Base-by-base conservation (phyloP, 2,113 vertebrate species). In the Hippocampus zosterae region DNA sequence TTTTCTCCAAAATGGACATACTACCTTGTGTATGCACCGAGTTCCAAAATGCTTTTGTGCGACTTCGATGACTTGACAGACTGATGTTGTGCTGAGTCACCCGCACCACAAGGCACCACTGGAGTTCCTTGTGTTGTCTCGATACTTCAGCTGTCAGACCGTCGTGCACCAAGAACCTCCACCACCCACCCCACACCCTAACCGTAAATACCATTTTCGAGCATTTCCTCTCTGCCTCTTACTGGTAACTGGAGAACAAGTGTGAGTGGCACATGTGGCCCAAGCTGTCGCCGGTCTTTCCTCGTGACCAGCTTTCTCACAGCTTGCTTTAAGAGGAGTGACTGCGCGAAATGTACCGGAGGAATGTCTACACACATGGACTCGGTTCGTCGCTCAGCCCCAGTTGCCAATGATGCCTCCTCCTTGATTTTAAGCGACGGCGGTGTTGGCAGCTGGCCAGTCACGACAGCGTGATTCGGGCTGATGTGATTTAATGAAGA, bases 321-420 rank as follows among this genome's bases (percentile, higher is more conserved):
- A 59, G 15, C 27, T 60, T 33, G 57, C 33, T 60, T 60, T 37
- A 33, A 57, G 55, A 57, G 42, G 42, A 44, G 3, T 18, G 10
- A 60, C 57, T 33, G 25, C 13, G 2, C 15, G 57, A 60, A 16
- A 19, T 33, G 7, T 29, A 8, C 57, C 33, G 16, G 27, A 3
- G 57, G 57, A 60, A 60, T 33, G 57, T 60, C 57, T 60, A 33
- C 15, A 60, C 57, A 18, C 57, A 60, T 60, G 33, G 57, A 60
- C 57, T 33, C 57, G 33, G 57, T 29, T 2, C 13, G n/a, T 59
- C 12, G 23, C 23, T 25, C 55, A 5, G 23, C 1, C 55, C 4
- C 7, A 23, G 55, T 12, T 57, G 55, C 12, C 55, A 57, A 25
- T 57, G 55, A 57, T 25, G 23, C 55, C 55, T n/a, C 52, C 52